phyloP scores from a whole-genome alignment of 2,888 invertebrate species.

The Gastracanthus pulcherrimus region DNA sequence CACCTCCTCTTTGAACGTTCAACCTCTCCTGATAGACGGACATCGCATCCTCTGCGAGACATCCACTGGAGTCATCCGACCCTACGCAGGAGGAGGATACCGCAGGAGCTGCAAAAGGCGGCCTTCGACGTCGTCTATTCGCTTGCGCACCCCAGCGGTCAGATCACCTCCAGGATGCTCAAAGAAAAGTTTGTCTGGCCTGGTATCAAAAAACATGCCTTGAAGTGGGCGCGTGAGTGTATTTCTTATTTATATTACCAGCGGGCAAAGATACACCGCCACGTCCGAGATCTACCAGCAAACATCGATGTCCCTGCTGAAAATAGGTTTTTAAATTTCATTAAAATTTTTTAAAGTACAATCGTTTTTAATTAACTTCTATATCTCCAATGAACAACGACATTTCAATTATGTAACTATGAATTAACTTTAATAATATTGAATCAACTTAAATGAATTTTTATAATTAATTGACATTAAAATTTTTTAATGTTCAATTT shows the following conservation, averaged over 20 bases:
- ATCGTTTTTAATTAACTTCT: no score
- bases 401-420: no score
- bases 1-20: not conserved
- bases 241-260: constrained; percentile 60
- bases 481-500: no score
- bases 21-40: not conserved
- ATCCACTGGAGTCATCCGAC: no score
- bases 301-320: constrained; percentile 48
- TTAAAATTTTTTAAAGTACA: no score
- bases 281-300: constrained; percentile 36
- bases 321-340: no score
- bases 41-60: not conserved
- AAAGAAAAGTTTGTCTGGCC: constrained; percentile 62
- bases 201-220: constrained; percentile 49
- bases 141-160: constrained; percentile 24
- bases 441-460: no score
- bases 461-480: no score
- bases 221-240: constrained; percentile 56
- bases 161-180: not conserved
- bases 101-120: constrained; percentile 20
- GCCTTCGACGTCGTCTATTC: constrained; percentile 39
- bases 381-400: no score
- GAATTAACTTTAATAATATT: no score
- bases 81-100: no score
- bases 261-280: constrained; percentile 55